These are phyloP conservation scores for Lasius platythorax DNA, from an alignment of 2,888 invertebrate species.

Conservation along the genomic window DNA sequence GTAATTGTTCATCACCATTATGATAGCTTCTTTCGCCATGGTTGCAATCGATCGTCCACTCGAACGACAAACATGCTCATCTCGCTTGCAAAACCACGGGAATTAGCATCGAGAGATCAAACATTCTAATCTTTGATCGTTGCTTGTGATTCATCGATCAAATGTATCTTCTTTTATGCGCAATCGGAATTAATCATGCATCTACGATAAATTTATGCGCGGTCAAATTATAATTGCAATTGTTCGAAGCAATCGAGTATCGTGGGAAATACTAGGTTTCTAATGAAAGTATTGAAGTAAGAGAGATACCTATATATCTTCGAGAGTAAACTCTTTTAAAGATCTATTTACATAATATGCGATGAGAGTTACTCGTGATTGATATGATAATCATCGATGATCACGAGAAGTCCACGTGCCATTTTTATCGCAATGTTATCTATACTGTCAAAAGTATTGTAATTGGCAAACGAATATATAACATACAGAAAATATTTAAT, in stretches of 20 bases:
- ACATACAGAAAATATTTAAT: conserved; percentile 53
- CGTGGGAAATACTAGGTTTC: neutral
- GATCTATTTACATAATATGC: neutral
- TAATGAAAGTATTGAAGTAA: neutral
- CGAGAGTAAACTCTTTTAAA: neutral
- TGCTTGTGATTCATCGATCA: neutral
- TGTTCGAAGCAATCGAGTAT: neutral
- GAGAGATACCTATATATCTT: neutral
- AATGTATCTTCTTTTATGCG: neutral
- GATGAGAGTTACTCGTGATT: conserved; percentile 13
- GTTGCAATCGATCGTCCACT: neutral
- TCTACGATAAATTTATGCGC: conserved; percentile 11
- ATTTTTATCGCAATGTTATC: conserved; percentile 60
- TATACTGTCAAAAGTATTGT: conserved; percentile 37
- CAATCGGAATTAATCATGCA: neutral
- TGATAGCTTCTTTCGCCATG: neutral
- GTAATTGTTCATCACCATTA: neutral
- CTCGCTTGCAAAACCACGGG: neutral
- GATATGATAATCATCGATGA: conserved; percentile 43
- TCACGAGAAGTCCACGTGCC: conserved; percentile 46
- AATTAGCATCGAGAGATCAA: conserved; percentile 15
- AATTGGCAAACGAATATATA: conserved; percentile 59
- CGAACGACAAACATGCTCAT: neutral
- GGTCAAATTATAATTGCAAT: neutral
- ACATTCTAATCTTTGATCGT: conserved; percentile 3